A percentile compares a stretch with the other conserved stretches of the same genome.
Evolutionary conservation across 1,140 invertebrate genomes (phyloP).

Genomic region (Whitmania pigra): DNA sequence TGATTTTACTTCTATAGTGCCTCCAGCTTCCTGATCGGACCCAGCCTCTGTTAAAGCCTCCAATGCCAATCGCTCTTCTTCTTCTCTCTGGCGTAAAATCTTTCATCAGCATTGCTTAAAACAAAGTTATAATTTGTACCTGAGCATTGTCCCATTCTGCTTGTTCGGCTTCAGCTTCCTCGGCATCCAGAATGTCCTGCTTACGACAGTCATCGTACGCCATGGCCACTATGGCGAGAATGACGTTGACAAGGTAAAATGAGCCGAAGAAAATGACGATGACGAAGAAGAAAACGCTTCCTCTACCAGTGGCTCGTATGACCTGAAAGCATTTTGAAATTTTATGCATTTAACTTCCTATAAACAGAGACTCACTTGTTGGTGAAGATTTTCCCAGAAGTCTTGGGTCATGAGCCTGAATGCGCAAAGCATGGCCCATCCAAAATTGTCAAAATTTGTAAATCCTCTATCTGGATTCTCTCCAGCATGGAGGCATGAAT

Average conservation of each 20-base stretch:
- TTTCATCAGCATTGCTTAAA: too few species aligned
- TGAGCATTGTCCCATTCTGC: background rate
- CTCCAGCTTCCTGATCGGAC: background rate
- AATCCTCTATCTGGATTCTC: constrained; percentile 89
- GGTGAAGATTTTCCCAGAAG: constrained; percentile 95
- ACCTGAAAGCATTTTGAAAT: constrained; percentile 48
- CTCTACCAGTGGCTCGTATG: constrained; percentile 79
- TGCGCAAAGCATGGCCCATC: constrained; percentile 86
- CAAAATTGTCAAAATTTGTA: constrained; percentile 94
- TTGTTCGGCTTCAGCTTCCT: constrained; percentile 47
- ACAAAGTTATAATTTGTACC: background rate
- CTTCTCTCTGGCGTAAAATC: background rate
- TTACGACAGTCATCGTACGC: constrained; percentile 89
- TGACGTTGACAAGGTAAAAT: constrained; percentile 96
- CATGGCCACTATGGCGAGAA: constrained; percentile 97
- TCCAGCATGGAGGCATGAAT: constrained; percentile 78
- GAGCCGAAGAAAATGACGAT: constrained; percentile 95
- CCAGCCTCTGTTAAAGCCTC: background rate
- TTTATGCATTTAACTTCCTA: background rate
- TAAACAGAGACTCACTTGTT: constrained; percentile 53
- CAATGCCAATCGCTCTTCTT: background rate
- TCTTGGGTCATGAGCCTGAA: constrained; percentile 97
- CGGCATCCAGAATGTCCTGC: constrained; percentile 88
- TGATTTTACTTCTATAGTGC: background rate
- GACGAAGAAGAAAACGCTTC: constrained; percentile 95